Conservation (phyloP, 2,113 vertebrate genomes). For the Chrysemys picta region DNA sequence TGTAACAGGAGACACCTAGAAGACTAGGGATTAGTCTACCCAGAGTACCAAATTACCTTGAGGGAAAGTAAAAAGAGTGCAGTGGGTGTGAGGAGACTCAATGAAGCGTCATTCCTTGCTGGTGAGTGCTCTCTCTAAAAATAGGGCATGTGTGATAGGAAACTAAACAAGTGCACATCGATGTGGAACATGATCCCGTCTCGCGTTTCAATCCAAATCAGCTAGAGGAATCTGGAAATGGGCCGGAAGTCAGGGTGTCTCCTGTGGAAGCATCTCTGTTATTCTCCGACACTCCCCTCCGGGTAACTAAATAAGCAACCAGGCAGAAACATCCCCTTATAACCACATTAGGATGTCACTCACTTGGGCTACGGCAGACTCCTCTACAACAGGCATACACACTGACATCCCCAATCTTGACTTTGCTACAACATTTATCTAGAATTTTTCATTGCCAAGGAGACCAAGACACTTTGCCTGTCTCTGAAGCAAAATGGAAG, state of each 20-base stretch:
- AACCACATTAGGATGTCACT: neutral
- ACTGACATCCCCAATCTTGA: neutral
- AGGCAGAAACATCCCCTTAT: neutral
- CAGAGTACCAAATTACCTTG: neutral
- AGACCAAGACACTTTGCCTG: neutral
- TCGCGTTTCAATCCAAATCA: constrained; percentile 43
- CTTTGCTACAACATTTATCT: neutral
- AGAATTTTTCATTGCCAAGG: neutral
- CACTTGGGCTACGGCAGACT: constrained; percentile 18
- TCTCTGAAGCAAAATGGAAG: neutral
- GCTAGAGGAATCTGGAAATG: constrained; percentile 12
- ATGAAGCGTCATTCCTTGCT: neutral
- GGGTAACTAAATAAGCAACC: constrained; percentile 44
- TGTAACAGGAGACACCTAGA: constrained; percentile 6
- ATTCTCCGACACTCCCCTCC: neutral
- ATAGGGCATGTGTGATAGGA: neutral
- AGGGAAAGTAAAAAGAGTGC: neutral
- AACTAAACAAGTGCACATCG: neutral
- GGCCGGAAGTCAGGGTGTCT: neutral
- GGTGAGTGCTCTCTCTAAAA: neutral
- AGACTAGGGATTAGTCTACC: constrained; percentile 19
- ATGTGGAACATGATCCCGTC: constrained; percentile 1
- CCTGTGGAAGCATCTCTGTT: too few species aligned
- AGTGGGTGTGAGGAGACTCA: neutral
- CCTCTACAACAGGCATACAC: neutral